Conservation (phyloP, 2,797 vertebrate species). For the Kryptolebias ocellatus region DNA sequence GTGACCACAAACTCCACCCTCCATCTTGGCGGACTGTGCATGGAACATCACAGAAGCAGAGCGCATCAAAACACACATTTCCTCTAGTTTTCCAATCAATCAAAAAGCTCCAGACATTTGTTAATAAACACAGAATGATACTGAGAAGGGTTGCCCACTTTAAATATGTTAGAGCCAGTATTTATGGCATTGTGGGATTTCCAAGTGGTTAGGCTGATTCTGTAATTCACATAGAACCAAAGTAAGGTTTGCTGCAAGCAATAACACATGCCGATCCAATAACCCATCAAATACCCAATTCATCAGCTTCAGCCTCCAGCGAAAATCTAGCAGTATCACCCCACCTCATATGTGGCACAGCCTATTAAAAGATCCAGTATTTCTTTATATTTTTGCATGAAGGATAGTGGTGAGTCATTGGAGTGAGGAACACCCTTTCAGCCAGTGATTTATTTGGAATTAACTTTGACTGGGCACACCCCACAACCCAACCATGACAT, state of each 20-base stretch:
- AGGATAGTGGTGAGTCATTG: conserved; percentile 51
- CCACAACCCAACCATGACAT: conserved; percentile 38
- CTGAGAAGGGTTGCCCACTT: conserved; percentile 25
- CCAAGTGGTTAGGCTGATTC: conserved; percentile 46
- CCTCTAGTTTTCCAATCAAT: conserved; percentile 34
- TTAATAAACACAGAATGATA: conserved; percentile 58
- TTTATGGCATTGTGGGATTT: conserved; percentile 60
- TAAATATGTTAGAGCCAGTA: conserved; percentile 36
- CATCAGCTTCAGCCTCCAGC: conserved; percentile 30
- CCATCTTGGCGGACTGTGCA: conserved; percentile 91
- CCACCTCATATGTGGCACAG: conserved; percentile 7
- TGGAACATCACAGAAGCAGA: conserved; percentile 43
- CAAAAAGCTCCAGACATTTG: conserved; percentile 28
- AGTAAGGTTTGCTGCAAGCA: conserved; percentile 44
- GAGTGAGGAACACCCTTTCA: conserved; percentile 46
- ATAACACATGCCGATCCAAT: conserved; percentile 38
- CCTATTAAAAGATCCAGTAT: conserved; percentile 26
- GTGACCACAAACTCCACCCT: conserved; percentile 98
- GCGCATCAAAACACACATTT: conserved; percentile 39
- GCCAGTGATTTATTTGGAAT: conserved; percentile 53
- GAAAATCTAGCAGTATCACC: conserved; percentile 20
- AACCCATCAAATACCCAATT: conserved; percentile 31
- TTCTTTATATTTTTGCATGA: conserved; percentile 35
- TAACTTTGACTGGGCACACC: conserved; percentile 57
- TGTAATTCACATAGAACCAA: conserved; percentile 45